Base-by-base conservation (phyloP, 1,140 invertebrate genomes). In the Dysdera silvatica region DNA sequence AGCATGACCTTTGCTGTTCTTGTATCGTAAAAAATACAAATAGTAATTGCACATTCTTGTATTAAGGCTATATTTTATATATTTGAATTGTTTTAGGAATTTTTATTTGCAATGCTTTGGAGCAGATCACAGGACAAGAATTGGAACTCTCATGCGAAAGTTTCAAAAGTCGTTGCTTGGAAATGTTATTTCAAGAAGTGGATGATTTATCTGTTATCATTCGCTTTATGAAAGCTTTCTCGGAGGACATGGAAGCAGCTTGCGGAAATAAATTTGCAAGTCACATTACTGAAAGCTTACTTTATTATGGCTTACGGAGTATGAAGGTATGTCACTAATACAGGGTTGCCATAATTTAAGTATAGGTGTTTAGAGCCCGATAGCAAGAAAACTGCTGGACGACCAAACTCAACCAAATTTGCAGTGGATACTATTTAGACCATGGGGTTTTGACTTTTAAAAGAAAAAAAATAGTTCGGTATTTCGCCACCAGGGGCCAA, bases 261-360 rank as follows among this genome's bases (percentile, higher is more conserved):
- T 54, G 37, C 41, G 47, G 49, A 20, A 54, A 54, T 54, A 29
- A 49, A 26, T 47, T 20, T 53, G 51, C 51, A 18, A 61, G 51
- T 28, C 60, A 61, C 26, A 54, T 61, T 20, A 47, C 41, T 4
- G 51, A 61, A 47, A 29, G 53, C 16, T 61, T 61, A 51, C 16
- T 61, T 16, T 28, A 61, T 18, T 43, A 35, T 54, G 49, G 49
- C 18, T 1, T 61, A 18, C 28, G 48, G 23, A 54, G 47, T 54
- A 54, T 61, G n/a, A n/a, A 61, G 31, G 60, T 61, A 61, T 31
- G 18, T 45, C n/a, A n/a, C n/a, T 8, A 57, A 53, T 35, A 51
- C 4, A 8, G 1, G 26, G 8, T n/a, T 8, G 18, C 5, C 31
- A 18, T 56, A 43, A 45, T 18, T 45, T 14, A 45, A 14, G n/a